Percentiles rank a stretch among this genome's conserved stretches.
Conservation (phyloP, 1,140 invertebrate species). For the Ceratina australensis region DNA sequence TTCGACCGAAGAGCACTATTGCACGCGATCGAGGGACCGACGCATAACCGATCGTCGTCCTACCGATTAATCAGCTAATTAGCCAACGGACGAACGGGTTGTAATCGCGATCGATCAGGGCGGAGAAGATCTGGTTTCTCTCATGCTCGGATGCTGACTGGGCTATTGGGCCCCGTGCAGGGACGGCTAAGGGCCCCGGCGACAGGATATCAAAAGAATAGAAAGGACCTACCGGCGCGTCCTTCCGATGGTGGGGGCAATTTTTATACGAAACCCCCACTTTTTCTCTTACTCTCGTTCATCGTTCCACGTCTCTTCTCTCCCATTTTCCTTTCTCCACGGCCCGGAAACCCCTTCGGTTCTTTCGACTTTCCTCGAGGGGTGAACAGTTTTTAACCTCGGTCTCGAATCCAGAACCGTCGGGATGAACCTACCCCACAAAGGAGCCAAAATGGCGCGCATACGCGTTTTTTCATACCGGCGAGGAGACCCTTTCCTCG, state of each 20-base stretch:
- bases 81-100: background rate
- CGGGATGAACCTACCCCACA: slow-evolving; percentile 54
- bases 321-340: slow-evolving; percentile 24
- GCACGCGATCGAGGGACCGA: background rate
- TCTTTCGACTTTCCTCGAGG: slow-evolving; percentile 59
- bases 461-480: slow-evolving; percentile 28
- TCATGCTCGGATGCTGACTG: slow-evolving; percentile 79
- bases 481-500: slow-evolving; percentile 33
- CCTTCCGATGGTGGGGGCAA: slow-evolving; percentile 65
- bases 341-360: slow-evolving; percentile 43
- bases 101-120: slow-evolving; percentile 13
- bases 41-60: background rate
- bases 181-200: slow-evolving; percentile 62
- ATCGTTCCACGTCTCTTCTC: slow-evolving; percentile 18
- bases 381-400: slow-evolving; percentile 72
- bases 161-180: slow-evolving; percentile 52
- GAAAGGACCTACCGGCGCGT: slow-evolving; percentile 73
- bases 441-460: slow-evolving; percentile 66
- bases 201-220: slow-evolving; percentile 79
- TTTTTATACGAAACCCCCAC: slow-evolving; percentile 67
- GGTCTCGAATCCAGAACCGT: slow-evolving; percentile 27
- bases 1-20: background rate
- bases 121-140: slow-evolving; percentile 69
- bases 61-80: background rate
- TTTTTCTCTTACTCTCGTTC: slow-evolving; percentile 24